A percentile compares a stretch with the other conserved stretches of the same genome.
Evolutionary conservation across 2,113 vertebrate species (phyloP).

Genomic region (Typhlomys cinereus): DNA sequence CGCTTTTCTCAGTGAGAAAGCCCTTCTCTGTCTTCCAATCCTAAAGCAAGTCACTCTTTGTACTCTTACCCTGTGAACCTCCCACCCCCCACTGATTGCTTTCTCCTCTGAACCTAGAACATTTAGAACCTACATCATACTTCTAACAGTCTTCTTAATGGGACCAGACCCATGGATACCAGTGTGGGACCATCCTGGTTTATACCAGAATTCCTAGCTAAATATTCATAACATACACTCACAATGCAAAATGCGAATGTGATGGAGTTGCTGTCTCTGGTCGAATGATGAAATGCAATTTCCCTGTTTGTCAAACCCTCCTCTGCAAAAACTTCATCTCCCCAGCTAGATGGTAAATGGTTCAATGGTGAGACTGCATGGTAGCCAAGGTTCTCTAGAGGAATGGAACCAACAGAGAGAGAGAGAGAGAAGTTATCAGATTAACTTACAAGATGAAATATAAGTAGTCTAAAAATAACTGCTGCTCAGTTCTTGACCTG

Average conservation of each 20-base stretch:
- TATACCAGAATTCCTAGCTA: background rate
- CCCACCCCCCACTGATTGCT: background rate
- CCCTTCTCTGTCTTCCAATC: background rate
- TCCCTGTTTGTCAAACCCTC: background rate
- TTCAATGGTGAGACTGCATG: background rate
- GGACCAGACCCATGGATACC: too few species aligned
- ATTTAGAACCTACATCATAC: background rate
- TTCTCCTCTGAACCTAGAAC: background rate
- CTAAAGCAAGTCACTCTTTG: background rate
- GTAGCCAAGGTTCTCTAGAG: too few species aligned
- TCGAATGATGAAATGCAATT: background rate
- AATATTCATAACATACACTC: background rate
- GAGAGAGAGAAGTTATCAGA: too few species aligned
- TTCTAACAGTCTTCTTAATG: background rate
- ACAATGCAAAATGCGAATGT: constrained; percentile 3
- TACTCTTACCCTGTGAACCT: background rate
- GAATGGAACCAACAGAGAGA: too few species aligned
- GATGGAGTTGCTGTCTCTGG: too few species aligned
- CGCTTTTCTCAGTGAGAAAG: background rate
- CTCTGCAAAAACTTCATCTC: background rate
- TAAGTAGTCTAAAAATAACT: too few species aligned
- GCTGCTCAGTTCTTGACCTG: too few species aligned
- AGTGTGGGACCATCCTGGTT: background rate
- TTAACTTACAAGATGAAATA: too few species aligned
- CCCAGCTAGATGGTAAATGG: too few species aligned